These are phyloP conservation scores for Dasysyrphus albostriatus DNA, from an alignment of 2,888 invertebrate genomes.

Conservation along the genomic window DNA sequence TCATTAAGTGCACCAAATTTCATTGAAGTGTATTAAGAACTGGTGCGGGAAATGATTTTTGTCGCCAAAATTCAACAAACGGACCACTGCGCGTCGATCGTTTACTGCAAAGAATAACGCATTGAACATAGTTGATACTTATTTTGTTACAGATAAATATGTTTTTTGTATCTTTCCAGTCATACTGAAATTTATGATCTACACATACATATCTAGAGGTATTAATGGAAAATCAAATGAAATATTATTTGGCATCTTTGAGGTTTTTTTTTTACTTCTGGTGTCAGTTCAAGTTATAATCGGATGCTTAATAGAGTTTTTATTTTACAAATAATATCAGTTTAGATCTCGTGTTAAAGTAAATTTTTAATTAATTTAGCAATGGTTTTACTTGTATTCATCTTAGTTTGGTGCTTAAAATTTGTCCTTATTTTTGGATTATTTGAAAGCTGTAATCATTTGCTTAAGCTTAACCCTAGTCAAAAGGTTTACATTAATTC, in stretches of 20 bases:
- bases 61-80: too few species aligned
- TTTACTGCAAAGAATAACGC: background rate
- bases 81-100: too few species aligned
- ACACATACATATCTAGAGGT: background rate
- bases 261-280: background rate
- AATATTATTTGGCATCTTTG: background rate
- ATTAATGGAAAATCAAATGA: background rate
- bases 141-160: background rate
- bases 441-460: constrained; percentile 81
- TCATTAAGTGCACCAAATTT: too few species aligned
- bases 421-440: background rate
- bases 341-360: background rate
- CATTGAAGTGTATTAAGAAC: too few species aligned
- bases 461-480: constrained; percentile 78
- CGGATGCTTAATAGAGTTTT: background rate
- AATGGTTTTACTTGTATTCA: background rate
- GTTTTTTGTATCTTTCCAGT: background rate
- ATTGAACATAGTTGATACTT: background rate
- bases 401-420: constrained; percentile 18
- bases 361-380: background rate
- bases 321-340: background rate
- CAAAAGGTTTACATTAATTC: constrained; percentile 81
- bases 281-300: constrained; percentile 32
- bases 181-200: too few species aligned
- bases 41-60: too few species aligned